phyloP scores from a whole-genome alignment of 64 coral and sea anemone genomes.

The Actinia tenebrosa region DNA sequence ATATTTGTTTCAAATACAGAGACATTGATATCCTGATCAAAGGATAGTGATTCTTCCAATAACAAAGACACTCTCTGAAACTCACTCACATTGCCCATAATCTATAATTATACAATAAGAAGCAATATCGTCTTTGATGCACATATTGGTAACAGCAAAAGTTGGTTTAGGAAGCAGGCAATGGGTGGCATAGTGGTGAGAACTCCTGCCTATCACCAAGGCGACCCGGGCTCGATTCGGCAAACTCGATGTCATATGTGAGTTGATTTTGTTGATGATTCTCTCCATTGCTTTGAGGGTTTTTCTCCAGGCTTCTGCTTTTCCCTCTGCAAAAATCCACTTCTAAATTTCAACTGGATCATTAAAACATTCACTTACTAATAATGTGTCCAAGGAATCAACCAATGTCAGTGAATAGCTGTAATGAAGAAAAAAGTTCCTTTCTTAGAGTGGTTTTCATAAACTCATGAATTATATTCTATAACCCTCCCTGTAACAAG shows the following conservation, averaged over 20 bases:
- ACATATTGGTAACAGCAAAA: neutral
- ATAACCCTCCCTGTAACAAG: neutral
- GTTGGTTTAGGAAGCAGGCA: neutral
- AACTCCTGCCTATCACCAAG: too few relatives aligned
- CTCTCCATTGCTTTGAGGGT: too few relatives aligned
- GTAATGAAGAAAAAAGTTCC: neutral
- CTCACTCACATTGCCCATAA: conserved; percentile 86
- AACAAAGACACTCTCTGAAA: conserved; percentile 76
- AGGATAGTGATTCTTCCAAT: conserved; percentile 62
- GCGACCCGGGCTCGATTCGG: too few relatives aligned
- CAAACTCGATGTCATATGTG: too few relatives aligned
- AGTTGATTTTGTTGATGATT: too few relatives aligned
- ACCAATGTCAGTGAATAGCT: conserved; percentile 95
- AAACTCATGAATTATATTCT: neutral
- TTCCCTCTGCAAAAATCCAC: too few relatives aligned
- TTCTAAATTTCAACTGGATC: too few relatives aligned
- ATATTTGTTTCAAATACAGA: conserved; percentile 98
- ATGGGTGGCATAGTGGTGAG: too few relatives aligned
- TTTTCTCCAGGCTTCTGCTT: too few relatives aligned
- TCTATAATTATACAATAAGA: conserved; percentile 7
- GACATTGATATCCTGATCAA: conserved; percentile 92
- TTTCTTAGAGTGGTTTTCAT: too few relatives aligned
- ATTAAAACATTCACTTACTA: conserved; percentile 45
- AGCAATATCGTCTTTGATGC: neutral
- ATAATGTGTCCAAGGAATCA: conserved; percentile 90